Base-by-base conservation (phyloP, 2,888 invertebrate species). In the Drepana falcataria region DNA sequence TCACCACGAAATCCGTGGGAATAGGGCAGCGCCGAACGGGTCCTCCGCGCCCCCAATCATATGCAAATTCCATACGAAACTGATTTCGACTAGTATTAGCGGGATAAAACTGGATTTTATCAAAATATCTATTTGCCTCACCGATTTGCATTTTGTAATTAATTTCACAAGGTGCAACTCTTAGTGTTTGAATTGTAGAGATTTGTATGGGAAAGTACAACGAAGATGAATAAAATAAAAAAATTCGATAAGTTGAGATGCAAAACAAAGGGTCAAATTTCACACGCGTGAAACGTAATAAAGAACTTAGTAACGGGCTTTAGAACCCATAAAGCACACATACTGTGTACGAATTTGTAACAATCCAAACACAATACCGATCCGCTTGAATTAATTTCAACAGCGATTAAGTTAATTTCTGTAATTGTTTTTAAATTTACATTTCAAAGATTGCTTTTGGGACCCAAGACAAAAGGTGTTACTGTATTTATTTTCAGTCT, bases 1-100 rank as follows among this genome's bases (percentile, higher is more conserved):
- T 1, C 44, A 44, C 7, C 9, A 7, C 7, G 41, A 7, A 41
- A 2, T 41, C 41, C 41, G 44, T 44, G 44, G 44, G 44, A 44
- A 44, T 44, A 6, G 44, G 6, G 44, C 9, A 9, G 9, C 44
- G 9, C 9, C 44, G 9, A 44, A 35, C 48, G 6, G 34, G 35
- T 48, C 35, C 6, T 21, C 34, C 21, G 48, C 48, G 33, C 37
- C n/a, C 21, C 54, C 44, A 37, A 47, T 33, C 40, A 2, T 48
- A 59, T 59, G 59, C 59, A 54, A 59, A 59, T 59, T 53, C 53
- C 53, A 53, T 58, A 54, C 54, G 53, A 54, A 53, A 58, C 53
- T 41, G 52, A 55, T 56, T 58, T 47, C 47, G 53, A 52, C 35
- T 51, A 49, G 41, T 35, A 49, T 48, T 47, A 47, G 47, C 35